These are phyloP conservation scores for Ephialtes manifestator DNA, from an alignment of 2,888 invertebrate genomes.

Conservation along the genomic window DNA sequence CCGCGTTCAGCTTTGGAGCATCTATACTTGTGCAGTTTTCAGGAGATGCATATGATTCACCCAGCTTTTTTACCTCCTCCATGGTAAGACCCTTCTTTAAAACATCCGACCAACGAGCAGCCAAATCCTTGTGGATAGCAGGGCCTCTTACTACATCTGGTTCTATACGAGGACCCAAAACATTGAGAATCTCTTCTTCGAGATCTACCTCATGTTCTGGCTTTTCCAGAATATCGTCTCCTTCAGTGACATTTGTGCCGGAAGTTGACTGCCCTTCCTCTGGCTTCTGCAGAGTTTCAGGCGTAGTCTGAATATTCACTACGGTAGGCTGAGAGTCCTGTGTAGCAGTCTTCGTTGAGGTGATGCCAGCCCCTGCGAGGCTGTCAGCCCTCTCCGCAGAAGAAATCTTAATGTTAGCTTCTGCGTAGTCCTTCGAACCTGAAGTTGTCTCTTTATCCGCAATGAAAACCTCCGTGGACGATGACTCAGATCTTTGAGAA, in stretches of 20 bases:
- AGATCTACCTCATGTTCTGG: no score
- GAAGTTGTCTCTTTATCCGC: background rate
- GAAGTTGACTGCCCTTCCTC: no score
- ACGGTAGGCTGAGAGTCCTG: background rate
- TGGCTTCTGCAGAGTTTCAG: no score
- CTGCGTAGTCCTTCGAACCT: background rate
- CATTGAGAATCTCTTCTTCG: no score
- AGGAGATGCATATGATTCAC: background rate
- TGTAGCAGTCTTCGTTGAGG: background rate
- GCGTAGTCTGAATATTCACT: no score
- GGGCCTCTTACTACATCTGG: background rate
- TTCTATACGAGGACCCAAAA: no score
- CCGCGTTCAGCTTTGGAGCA: conserved; percentile 4
- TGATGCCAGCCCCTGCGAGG: background rate
- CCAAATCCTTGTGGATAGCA: conserved; percentile 44
- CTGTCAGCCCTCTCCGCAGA: background rate
- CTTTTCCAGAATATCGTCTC: no score
- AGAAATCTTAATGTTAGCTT: background rate
- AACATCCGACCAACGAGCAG: conserved; percentile 40
- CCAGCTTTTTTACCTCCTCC: conserved; percentile 30
- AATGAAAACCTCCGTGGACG: background rate
- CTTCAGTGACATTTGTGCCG: no score
- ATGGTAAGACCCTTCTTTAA: conserved; percentile 55
- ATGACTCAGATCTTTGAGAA: background rate
- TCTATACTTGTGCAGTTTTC: conserved; percentile 1